phyloP scores from a whole-genome alignment of 2,797 vertebrate genomes.

The Atherinosoma microstoma region DNA sequence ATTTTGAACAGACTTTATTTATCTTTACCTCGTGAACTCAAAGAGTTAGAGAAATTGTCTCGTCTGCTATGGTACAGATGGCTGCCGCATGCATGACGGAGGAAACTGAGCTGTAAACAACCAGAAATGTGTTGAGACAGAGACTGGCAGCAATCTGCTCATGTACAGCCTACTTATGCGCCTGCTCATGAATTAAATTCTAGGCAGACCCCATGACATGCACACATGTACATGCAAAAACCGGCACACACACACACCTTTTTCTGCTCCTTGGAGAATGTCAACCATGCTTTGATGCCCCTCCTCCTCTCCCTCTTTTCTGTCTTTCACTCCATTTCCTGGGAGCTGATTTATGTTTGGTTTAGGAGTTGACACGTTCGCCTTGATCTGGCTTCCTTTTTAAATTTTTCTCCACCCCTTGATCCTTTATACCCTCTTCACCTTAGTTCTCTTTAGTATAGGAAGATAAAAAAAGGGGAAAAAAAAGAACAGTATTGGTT shows the following conservation, averaged over 20 bases:
- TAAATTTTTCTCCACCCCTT: conserved; percentile 30
- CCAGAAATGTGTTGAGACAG: conserved; percentile 44
- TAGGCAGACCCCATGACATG: conserved; percentile 24
- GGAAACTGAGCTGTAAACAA: conserved; percentile 29
- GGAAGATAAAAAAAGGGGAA: not conserved
- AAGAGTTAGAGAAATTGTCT: conserved; percentile 8
- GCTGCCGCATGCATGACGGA: conserved; percentile 1
- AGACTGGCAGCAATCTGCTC: conserved; percentile 49
- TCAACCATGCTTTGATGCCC: conserved; percentile 74
- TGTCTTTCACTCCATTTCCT: conserved; percentile 55
- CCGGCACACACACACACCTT: conserved; percentile 41
- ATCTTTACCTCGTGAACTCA: not conserved
- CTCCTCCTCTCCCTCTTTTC: conserved; percentile 40
- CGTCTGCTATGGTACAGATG: conserved; percentile 33
- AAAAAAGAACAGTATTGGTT: conserved; percentile 38
- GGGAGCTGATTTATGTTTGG: conserved; percentile 73
- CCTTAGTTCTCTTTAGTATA: conserved; percentile 2
- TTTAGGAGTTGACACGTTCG: conserved; percentile 51
- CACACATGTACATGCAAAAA: conserved; percentile 20
- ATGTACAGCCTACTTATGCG: conserved; percentile 44
- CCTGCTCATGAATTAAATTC: conserved; percentile 58
- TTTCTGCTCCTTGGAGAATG: conserved; percentile 64
- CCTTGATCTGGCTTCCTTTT: conserved; percentile 49
- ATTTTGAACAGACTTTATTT: conserved; percentile 9
- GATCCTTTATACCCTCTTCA: conserved; percentile 6